Evolutionary conservation across 2,888 invertebrate genomes (phyloP).

Genomic region (Tinea trinotella): DNA sequence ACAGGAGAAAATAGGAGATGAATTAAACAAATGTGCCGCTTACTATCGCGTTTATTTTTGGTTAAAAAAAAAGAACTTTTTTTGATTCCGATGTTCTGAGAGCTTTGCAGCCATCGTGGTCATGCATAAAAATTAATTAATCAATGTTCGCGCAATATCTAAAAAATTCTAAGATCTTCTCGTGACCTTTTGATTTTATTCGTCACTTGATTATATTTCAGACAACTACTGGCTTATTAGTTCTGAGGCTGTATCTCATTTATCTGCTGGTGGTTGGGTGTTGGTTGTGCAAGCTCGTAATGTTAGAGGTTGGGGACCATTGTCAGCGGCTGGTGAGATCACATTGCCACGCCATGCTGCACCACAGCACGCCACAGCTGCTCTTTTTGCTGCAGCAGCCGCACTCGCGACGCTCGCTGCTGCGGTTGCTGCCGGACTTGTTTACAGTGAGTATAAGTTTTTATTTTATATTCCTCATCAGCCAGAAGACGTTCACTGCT

Average conservation of each 20-base stretch:
- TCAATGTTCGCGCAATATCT: too few relatives aligned
- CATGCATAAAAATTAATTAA: too few relatives aligned
- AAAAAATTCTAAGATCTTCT: too few relatives aligned
- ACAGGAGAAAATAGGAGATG: too few relatives aligned
- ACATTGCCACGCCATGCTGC: constrained; percentile 40
- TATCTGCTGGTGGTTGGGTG: background rate
- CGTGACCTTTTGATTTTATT: background rate
- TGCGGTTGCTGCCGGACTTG: constrained; percentile 39
- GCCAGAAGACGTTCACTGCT: too few relatives aligned
- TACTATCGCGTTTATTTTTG: too few relatives aligned
- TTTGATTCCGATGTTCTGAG: too few relatives aligned
- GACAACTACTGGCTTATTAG: constrained; percentile 87
- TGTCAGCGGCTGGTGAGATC: constrained; percentile 77
- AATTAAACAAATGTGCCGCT: too few relatives aligned
- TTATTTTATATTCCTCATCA: too few relatives aligned
- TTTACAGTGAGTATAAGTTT: constrained; percentile 44
- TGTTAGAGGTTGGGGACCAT: constrained; percentile 85
- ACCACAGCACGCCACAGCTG: constrained; percentile 66
- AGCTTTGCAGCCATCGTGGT: too few relatives aligned
- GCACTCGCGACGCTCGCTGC: constrained; percentile 51
- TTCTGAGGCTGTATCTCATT: constrained; percentile 60
- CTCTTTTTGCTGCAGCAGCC: constrained; percentile 76
- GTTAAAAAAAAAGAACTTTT: too few relatives aligned
- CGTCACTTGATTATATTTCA: constrained; percentile 29
- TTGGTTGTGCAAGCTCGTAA: constrained; percentile 85